Conservation (phyloP, 1,140 invertebrate species). For the Ceratosolen fusciceps region DNA sequence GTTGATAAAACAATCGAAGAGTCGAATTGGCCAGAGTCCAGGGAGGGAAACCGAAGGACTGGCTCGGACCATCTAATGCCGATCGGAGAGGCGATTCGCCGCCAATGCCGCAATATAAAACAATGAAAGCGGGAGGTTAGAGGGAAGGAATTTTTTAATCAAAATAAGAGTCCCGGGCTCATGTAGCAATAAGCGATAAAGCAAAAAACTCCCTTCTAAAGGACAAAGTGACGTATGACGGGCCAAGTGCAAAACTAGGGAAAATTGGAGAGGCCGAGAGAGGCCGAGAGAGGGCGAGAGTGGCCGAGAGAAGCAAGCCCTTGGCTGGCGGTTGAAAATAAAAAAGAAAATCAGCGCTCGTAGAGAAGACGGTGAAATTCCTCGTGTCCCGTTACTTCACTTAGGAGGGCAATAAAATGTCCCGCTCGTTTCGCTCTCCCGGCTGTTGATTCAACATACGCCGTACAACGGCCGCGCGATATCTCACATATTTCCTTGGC, state of each 20-base stretch:
- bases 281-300: no score
- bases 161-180: background rate
- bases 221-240: background rate
- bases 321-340: background rate
- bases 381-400: constrained; percentile 39
- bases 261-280: no score
- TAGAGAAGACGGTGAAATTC: constrained; percentile 25
- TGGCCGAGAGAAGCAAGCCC: no score
- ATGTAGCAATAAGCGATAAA: background rate
- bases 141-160: constrained; percentile 23
- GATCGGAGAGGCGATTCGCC: background rate
- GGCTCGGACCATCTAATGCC: no score
- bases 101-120: background rate
- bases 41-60: no score
- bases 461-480: background rate
- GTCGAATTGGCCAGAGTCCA: no score
- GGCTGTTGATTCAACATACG: constrained; percentile 18
- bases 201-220: background rate
- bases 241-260: background rate
- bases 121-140: background rate
- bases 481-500: background rate
- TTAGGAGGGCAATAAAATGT: constrained; percentile 41
- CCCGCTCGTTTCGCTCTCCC: constrained; percentile 5
- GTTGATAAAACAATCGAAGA: no score
- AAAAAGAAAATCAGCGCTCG: constrained; percentile 34